Percentiles rank a stretch among this genome's conserved stretches.
Conservation (phyloP, 2,888 invertebrate genomes). For the Eurois occulta region DNA sequence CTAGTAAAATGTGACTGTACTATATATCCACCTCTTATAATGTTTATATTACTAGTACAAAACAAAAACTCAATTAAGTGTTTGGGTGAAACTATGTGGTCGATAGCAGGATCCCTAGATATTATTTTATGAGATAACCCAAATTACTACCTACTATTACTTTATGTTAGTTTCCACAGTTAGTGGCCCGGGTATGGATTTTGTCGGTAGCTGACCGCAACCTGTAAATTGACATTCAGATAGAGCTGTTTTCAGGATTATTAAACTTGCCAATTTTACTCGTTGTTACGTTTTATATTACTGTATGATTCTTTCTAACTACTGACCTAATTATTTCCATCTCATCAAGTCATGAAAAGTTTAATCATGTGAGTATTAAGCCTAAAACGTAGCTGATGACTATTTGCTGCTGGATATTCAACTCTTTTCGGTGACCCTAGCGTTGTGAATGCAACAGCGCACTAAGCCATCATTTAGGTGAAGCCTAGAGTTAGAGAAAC, state of each 20-base stretch:
- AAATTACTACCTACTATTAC: background rate
- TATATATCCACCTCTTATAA: background rate
- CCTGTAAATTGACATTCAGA: background rate
- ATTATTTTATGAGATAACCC: background rate
- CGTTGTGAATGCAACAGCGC: background rate
- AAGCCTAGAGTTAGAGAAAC: background rate
- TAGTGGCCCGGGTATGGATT: background rate
- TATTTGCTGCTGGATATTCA: no score
- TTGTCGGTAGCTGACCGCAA: background rate
- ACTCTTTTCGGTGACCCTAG: no score
- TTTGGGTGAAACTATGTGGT: conserved; percentile 2
- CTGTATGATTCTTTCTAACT: no score
- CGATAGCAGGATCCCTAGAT: background rate
- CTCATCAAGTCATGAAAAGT: no score
- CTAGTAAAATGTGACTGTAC: background rate
- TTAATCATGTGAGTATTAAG: no score
- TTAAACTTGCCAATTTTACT: background rate
- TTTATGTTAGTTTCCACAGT: background rate
- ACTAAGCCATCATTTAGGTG: background rate
- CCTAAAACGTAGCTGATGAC: no score
- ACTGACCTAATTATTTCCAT: no score
- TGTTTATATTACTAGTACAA: background rate
- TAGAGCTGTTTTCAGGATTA: background rate
- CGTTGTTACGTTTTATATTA: background rate
- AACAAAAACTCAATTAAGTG: background rate